Percentiles rank a stretch among this genome's conserved stretches.
Conservation (phyloP, 1,140 invertebrate species). For the Mya arenaria region DNA sequence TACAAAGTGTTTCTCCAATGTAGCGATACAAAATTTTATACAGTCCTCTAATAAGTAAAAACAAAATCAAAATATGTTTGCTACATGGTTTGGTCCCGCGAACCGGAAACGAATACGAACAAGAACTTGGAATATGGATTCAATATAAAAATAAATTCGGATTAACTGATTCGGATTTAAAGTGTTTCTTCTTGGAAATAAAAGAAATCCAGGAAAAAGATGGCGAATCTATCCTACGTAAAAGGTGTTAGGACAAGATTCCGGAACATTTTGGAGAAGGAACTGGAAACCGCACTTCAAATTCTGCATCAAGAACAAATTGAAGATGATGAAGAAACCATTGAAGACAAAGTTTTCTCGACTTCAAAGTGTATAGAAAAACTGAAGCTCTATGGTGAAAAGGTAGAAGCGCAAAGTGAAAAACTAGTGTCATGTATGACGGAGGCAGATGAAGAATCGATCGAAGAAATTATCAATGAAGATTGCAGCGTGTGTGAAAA, state of each 20-base stretch:
- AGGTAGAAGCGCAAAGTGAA: not conserved
- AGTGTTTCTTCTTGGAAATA: too few species aligned
- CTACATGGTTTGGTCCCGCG: too few species aligned
- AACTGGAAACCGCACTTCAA: not conserved
- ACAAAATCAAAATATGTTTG: too few species aligned
- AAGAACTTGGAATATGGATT: too few species aligned
- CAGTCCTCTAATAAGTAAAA: too few species aligned
- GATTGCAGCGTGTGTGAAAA: not conserved
- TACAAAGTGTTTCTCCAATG: too few species aligned
- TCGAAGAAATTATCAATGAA: not conserved
- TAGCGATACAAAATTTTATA: too few species aligned
- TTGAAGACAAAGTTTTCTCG: not conserved
- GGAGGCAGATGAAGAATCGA: not conserved
- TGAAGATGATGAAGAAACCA: not conserved
- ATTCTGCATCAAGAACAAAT: not conserved
- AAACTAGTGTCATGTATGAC: not conserved
- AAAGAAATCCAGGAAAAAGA: not conserved
- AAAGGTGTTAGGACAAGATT: constrained; percentile 1
- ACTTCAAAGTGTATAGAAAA: not conserved
- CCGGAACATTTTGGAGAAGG: not conserved
- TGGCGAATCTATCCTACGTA: not conserved
- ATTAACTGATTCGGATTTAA: too few species aligned
- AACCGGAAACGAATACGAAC: too few species aligned
- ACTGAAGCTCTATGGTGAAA: not conserved
- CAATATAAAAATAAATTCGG: too few species aligned